Evolutionary conservation across 2,888 invertebrate genomes (phyloP).

Genomic region (Lasius fuliginosus): DNA sequence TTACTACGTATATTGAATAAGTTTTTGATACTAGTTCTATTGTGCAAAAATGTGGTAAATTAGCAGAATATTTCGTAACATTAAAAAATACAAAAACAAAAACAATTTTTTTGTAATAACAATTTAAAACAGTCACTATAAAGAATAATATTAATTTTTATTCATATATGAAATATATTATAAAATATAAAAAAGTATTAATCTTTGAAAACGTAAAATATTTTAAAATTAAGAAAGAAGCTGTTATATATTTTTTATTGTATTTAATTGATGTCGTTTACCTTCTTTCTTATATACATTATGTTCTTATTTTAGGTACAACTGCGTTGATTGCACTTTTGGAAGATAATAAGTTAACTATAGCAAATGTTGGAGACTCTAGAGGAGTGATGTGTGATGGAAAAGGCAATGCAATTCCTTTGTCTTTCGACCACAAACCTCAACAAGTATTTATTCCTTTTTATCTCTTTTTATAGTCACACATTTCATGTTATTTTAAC

Average conservation of each 20-base stretch:
- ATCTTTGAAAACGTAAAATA: neutral
- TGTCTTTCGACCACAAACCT: constrained; percentile 99
- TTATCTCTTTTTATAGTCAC: neutral
- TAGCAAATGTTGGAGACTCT: constrained; percentile 99
- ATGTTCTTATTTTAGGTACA: constrained; percentile 89
- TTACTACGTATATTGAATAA: neutral
- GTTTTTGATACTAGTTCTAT: neutral
- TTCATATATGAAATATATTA: neutral
- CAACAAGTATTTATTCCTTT: constrained; percentile 91
- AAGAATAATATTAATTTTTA: neutral
- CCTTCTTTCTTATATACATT: neutral
- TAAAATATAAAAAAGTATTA: neutral
- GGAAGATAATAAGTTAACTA: constrained; percentile 93
- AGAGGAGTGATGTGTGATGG: constrained; percentile 98
- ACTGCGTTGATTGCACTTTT: constrained; percentile 96
- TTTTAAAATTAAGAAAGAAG: neutral
- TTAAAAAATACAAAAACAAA: neutral
- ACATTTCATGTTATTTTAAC: constrained; percentile 18
- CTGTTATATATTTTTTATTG: neutral
- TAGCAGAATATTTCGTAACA: neutral
- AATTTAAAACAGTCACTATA: neutral
- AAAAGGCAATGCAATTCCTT: constrained; percentile 95
- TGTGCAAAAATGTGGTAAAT: neutral
- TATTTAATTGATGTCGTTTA: neutral
- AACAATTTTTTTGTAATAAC: neutral